A percentile compares a stretch with the other conserved stretches of the same genome.
phyloP scores from a whole-genome alignment of 2,888 invertebrate species.

The Diplolepis rosae region DNA sequence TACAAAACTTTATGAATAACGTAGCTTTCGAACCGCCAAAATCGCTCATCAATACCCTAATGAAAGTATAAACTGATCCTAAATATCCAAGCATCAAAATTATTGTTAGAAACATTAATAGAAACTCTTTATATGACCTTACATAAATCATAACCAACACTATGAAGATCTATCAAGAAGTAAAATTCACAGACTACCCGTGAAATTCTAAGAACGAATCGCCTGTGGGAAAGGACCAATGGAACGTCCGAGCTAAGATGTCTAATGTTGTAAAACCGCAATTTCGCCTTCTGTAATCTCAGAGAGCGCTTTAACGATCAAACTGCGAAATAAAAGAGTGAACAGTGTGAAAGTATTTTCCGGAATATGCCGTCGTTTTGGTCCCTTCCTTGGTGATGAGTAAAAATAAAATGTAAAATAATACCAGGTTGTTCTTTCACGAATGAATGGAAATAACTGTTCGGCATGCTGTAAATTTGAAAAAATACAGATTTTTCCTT shows the following conservation, averaged over 20 bases:
- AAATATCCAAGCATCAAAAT: too few relatives aligned
- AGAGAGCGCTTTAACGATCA: slow-evolving; percentile 26
- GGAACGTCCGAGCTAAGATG: slow-evolving; percentile 18
- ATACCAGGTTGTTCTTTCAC: too few relatives aligned
- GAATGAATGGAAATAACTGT: background rate
- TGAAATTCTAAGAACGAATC: slow-evolving; percentile 23
- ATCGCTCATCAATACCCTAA: background rate
- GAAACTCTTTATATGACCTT: background rate
- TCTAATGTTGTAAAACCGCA: slow-evolving; percentile 23
- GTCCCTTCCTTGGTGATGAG: background rate
- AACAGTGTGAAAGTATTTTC: slow-evolving; percentile 19
- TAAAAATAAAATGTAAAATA: slow-evolving; percentile 4
- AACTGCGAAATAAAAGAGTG: slow-evolving; percentile 6
- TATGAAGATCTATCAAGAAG: background rate
- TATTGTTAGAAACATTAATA: background rate
- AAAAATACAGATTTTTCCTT: background rate
- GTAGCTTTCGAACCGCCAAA: slow-evolving; percentile 10
- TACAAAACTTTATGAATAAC: slow-evolving; percentile 28
- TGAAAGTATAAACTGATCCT: background rate
- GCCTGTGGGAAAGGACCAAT: slow-evolving; percentile 23
- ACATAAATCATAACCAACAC: background rate
- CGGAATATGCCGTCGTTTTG: slow-evolving; percentile 3
- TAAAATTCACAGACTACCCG: background rate
- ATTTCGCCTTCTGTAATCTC: slow-evolving; percentile 21
- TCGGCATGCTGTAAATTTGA: background rate